phyloP scores from a whole-genome alignment of 2,113 vertebrate species.

The Mormyrus lacerda region DNA sequence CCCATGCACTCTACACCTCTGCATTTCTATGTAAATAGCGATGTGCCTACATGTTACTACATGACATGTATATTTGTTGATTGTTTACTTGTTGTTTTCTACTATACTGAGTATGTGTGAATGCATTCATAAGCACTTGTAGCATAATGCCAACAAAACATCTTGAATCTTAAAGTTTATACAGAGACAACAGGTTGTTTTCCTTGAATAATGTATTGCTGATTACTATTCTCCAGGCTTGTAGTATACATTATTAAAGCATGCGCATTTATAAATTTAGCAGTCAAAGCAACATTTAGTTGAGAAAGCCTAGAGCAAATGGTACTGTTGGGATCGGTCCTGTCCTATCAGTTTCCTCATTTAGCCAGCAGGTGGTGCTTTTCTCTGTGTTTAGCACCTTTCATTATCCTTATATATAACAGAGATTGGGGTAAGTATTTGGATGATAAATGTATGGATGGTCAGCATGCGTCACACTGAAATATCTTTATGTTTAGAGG shows the following conservation, averaged over 20 bases:
- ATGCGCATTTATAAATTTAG: background rate
- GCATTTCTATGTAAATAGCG: background rate
- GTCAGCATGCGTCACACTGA: background rate
- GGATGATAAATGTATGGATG: background rate
- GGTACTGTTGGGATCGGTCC: background rate
- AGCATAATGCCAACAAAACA: background rate
- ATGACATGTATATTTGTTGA: background rate
- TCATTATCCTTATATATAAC: background rate
- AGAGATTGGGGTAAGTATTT: background rate
- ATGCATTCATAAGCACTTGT: background rate
- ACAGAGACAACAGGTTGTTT: background rate
- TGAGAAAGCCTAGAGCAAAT: background rate
- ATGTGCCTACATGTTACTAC: background rate
- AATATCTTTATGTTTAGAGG: background rate
- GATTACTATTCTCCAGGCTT: background rate
- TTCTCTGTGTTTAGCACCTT: background rate
- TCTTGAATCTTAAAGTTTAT: background rate
- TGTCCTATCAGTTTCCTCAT: background rate
- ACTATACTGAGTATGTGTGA: background rate
- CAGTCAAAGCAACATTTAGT: background rate
- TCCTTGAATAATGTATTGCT: background rate
- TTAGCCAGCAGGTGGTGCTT: background rate
- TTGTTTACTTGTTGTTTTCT: background rate
- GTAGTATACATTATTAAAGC: background rate
- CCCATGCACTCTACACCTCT: background rate